Conservation (phyloP, 2,113 vertebrate species). For the Polyodon spathula region DNA sequence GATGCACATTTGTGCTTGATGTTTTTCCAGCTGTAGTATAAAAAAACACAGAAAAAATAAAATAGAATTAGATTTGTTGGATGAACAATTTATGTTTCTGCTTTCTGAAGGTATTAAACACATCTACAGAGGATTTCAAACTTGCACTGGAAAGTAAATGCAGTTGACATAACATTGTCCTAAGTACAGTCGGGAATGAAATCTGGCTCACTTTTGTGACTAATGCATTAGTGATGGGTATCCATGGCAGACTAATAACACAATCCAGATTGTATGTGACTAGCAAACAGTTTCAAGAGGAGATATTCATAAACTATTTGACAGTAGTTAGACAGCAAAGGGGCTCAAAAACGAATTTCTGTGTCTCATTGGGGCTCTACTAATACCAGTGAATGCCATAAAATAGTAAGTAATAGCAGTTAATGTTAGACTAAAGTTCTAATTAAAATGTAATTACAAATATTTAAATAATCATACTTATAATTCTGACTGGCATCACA, state of each 20-base stretch:
- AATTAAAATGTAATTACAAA: background rate
- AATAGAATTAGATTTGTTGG: constrained; percentile 12
- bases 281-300: too few relatives aligned
- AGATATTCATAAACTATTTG: too few relatives aligned
- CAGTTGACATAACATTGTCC: constrained; percentile 10
- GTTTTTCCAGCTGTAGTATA: constrained; percentile 26
- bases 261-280: constrained; percentile 17
- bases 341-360: too few relatives aligned
- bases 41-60: background rate
- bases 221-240: constrained; percentile 30
- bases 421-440: too few relatives aligned
- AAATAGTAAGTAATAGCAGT: too few relatives aligned
- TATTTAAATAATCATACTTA: constrained; percentile 28
- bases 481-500: constrained; percentile 24
- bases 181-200: constrained; percentile 4
- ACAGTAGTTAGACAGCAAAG: too few relatives aligned
- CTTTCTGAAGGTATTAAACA: constrained; percentile 9
- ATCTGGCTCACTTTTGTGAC: constrained; percentile 11
- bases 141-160: background rate
- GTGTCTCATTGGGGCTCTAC: too few relatives aligned
- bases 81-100: constrained; percentile 8
- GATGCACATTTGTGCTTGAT: constrained; percentile 34
- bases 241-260: constrained; percentile 19
- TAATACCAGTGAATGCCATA: too few relatives aligned
- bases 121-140: background rate